Evolutionary conservation across 2,888 invertebrate species (phyloP).

Genomic region (Tromatobia lineatoria): DNA sequence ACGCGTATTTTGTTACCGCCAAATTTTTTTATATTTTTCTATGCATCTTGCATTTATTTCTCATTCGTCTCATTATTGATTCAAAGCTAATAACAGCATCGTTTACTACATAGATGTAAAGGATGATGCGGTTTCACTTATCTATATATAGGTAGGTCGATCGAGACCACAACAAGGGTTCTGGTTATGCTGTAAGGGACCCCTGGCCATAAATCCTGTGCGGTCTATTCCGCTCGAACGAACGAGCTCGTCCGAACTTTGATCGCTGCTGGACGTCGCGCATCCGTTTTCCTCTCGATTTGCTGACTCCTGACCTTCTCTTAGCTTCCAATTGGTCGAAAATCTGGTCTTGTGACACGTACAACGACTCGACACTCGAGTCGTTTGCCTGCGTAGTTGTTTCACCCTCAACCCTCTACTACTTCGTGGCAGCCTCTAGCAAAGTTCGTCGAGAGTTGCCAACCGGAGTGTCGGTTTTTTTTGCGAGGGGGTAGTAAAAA

Average conservation of each 20-base stretch:
- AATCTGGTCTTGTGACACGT: conserved; percentile 23
- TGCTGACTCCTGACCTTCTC: conserved; percentile 51
- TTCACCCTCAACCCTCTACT: conserved; percentile 24
- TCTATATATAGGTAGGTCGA: background rate
- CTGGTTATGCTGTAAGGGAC: conserved; percentile 63
- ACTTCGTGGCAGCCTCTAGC: background rate
- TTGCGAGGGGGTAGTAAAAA: conserved; percentile 12
- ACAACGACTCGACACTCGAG: conserved; percentile 8
- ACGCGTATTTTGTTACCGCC: too few relatives aligned
- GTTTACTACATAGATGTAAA: background rate
- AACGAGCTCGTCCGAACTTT: conserved; percentile 67
- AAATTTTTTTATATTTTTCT: too few relatives aligned
- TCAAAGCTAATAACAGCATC: too few relatives aligned
- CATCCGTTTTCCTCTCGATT: conserved; percentile 48
- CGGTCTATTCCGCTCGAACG: conserved; percentile 71
- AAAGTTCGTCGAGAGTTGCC: conserved; percentile 27
- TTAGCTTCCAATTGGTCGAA: conserved; percentile 2
- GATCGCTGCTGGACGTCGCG: conserved; percentile 54
- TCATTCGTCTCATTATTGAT: too few relatives aligned
- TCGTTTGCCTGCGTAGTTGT: conserved; percentile 8
- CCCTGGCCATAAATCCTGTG: conserved; percentile 72
- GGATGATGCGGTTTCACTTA: background rate
- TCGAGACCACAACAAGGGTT: conserved; percentile 22
- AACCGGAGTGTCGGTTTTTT: background rate
- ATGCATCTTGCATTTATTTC: too few relatives aligned